Percentiles rank a stretch among this genome's conserved stretches.
Conservation (phyloP, 2,797 vertebrate genomes). For the Diplodus puntazzo region DNA sequence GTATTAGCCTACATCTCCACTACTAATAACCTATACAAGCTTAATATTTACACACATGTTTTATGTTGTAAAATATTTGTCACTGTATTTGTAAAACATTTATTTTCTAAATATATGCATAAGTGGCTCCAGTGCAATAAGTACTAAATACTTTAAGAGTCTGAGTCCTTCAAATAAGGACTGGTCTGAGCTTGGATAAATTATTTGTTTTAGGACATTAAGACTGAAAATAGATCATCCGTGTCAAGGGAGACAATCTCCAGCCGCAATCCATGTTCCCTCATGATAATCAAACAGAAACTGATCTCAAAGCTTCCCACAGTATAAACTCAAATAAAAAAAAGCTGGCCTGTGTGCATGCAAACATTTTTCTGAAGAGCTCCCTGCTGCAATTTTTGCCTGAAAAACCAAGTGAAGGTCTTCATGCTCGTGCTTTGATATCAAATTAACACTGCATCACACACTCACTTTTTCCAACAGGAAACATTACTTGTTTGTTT, state of each 20-base stretch:
- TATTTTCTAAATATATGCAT: neutral
- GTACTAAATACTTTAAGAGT: neutral
- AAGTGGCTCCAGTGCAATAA: neutral
- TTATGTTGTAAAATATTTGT: neutral
- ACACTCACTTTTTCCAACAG: neutral
- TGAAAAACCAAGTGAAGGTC: conserved; percentile 42
- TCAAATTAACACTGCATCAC: neutral
- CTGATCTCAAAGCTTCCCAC: neutral
- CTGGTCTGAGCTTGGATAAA: neutral
- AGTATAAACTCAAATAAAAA: conserved; percentile 7
- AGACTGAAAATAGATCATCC: neutral
- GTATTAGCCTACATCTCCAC: neutral
- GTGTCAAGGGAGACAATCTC: too few relatives aligned
- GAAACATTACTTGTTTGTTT: conserved; percentile 22
- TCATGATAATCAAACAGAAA: conserved; percentile 30
- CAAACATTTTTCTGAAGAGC: conserved; percentile 3
- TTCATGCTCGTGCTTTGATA: neutral
- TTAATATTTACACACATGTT: neutral
- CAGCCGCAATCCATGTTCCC: neutral
- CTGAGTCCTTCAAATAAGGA: neutral
- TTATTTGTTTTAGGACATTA: neutral
- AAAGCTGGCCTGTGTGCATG: neutral
- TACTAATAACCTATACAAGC: neutral
- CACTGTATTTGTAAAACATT: neutral
- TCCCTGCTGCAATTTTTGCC: neutral